Conservation (phyloP, 2,888 invertebrate species). For the Yponomeuta malinellus region DNA sequence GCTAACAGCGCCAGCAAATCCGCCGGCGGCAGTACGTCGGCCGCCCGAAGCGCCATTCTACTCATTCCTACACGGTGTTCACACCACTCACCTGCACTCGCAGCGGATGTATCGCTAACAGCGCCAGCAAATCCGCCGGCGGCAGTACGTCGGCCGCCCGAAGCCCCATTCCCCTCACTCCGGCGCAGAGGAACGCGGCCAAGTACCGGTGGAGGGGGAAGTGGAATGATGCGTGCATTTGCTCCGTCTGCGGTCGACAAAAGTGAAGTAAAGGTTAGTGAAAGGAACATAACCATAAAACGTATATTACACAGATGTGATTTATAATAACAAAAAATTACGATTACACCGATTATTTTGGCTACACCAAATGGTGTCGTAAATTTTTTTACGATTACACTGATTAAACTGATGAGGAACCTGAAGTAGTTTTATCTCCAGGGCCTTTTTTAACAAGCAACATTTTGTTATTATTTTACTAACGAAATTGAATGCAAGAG, state of each 20-base stretch:
- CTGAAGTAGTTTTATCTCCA: too few relatives aligned
- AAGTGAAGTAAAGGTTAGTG: neutral
- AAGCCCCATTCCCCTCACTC: slow-evolving; percentile 86
- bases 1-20: slow-evolving; percentile 68
- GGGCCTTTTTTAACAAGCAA: too few relatives aligned
- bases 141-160: slow-evolving; percentile 87
- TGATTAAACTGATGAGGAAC: too few relatives aligned
- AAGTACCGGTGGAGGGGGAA: slow-evolving; percentile 97
- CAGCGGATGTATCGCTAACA: slow-evolving; percentile 93
- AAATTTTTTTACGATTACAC: too few relatives aligned
- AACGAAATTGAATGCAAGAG: too few relatives aligned
- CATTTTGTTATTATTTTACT: too few relatives aligned
- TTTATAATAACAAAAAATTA: too few relatives aligned
- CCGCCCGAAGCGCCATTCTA: slow-evolving; percentile 84
- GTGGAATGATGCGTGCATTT: slow-evolving; percentile 95
- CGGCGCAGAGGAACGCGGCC: slow-evolving; percentile 80
- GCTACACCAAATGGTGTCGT: too few relatives aligned
- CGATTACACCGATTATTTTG: too few relatives aligned
- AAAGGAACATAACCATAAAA: neutral
- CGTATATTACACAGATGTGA: neutral
- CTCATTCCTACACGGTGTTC: slow-evolving; percentile 85
- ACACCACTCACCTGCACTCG: slow-evolving; percentile 88
- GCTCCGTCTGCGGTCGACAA: slow-evolving; percentile 76
- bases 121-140: slow-evolving; percentile 83
- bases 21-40: slow-evolving; percentile 26